Conservation (phyloP, 2,888 invertebrate genomes). For the Smittia sp. region DNA sequence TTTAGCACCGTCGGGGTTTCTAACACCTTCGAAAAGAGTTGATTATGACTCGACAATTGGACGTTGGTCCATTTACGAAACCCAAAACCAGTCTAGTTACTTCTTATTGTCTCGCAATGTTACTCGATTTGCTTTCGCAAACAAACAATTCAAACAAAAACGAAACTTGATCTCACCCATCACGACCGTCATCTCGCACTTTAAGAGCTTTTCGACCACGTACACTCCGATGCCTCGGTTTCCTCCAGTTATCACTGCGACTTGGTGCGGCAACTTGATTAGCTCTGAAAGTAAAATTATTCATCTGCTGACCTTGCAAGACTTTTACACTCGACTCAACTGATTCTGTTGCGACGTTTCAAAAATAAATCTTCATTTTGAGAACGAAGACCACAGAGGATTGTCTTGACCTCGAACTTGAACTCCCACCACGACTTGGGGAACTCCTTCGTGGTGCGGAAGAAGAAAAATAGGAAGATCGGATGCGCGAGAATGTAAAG, state of each 20-base stretch:
- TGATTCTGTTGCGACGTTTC: slow-evolving; percentile 49
- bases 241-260: slow-evolving; percentile 83
- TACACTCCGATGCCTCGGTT: slow-evolving; percentile 79
- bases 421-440: slow-evolving; percentile 52
- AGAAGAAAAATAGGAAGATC: slow-evolving; percentile 47
- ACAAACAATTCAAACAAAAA: neutral
- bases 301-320: neutral
- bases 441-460: slow-evolving; percentile 52
- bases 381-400: slow-evolving; percentile 49
- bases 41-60: neutral
- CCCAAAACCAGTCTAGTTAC: neutral
- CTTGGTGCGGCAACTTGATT: slow-evolving; percentile 62
- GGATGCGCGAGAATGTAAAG: neutral
- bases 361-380: slow-evolving; percentile 49
- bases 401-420: slow-evolving; percentile 51
- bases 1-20: slow-evolving; percentile 62
- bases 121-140: neutral
- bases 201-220: slow-evolving; percentile 71
- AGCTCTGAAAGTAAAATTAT: slow-evolving; percentile 56
- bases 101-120: neutral
- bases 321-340: slow-evolving; percentile 45
- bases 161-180: slow-evolving; percentile 58
- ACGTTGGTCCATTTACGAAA: neutral
- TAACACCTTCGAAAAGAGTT: slow-evolving; percentile 60
- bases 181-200: slow-evolving; percentile 73